Base-by-base conservation (phyloP, 2,797 vertebrate genomes). In the Mormyrops attenuatus region DNA sequence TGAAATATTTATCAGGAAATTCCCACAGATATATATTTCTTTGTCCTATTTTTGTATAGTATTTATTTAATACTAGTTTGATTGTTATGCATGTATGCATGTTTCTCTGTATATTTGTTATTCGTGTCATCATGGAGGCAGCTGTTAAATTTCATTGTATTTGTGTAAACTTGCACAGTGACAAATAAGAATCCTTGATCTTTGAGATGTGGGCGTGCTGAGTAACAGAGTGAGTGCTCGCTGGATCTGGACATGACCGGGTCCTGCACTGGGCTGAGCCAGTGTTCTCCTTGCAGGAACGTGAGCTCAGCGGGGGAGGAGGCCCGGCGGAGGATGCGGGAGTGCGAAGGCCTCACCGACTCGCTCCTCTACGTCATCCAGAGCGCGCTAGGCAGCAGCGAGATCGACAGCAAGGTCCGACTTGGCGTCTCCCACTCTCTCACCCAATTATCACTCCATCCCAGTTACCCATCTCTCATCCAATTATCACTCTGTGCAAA, bases 331-430 rank as follows among this genome's bases (percentile, higher is more conserved):
- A 95, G 97, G 90, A 98, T 98, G 97, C 95, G 97, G 90, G 97
- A 98, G 90, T 98, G 97, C 53, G 97, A 98, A 6, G 97, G 97
- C 87, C 96, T 98, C 93, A 97, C 97, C 0, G 97, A 98, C 8
- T 96, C 97, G 15, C 95, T 98, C 94, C 95, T 98, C 88, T 97
- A 96, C 22, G 97, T 98, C 93, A 97, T 97, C 93, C 97, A 98
- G 95, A 97, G 97, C 91, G 97, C 97, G 26, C 96, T 98, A 89
- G 97, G 97, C 91, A 98, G 96, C 96, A 97, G 95, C 90, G 97
- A 97, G 95, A 97, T 98, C 94, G 97, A 98, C 94, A 97, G 97
- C 96, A 98, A 98, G 97, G 97, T 98, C 92, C 91, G 95, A 95
- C 80, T 85, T 84, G 80, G 60, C 44, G 6, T 20, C 41, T 15